These are phyloP conservation scores for Papilio demoleus DNA, from an alignment of 2,888 invertebrate species.

Conservation along the genomic window DNA sequence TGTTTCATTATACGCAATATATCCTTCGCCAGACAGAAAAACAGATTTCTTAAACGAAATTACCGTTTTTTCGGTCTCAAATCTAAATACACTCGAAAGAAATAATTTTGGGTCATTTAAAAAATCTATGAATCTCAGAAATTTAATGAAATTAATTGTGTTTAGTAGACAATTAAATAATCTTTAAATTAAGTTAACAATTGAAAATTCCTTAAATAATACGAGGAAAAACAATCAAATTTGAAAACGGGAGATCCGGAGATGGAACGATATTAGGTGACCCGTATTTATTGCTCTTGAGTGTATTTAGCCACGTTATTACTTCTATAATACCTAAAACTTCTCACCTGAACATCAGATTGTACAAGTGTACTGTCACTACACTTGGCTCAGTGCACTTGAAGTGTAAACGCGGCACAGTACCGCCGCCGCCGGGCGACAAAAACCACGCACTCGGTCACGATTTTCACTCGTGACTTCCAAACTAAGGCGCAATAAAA, in stretches of 20 bases:
- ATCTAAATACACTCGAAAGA: no score
- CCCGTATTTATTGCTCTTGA: no score
- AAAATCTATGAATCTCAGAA: no score
- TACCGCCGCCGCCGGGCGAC: conserved; percentile 54
- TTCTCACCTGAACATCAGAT: not conserved
- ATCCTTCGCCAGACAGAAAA: not conserved
- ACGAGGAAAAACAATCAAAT: no score
- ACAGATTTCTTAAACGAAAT: not conserved
- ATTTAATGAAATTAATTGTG: no score
- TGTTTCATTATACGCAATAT: not conserved
- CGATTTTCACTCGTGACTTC: conserved; percentile 68
- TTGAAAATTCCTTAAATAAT: no score
- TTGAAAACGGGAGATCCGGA: no score
- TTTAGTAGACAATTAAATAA: no score
- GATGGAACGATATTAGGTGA: no score
- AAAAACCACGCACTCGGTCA: conserved; percentile 63
- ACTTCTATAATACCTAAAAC: not conserved
- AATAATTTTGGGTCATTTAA: no score
- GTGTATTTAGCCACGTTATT: not conserved
- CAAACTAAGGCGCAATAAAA: conserved; percentile 52
- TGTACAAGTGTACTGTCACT: conserved; percentile 9
- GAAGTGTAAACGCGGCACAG: conserved; percentile 50
- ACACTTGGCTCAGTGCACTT: conserved; percentile 41
- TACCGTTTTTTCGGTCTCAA: no score
- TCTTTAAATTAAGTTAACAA: no score